phyloP scores from a whole-genome alignment of 2,113 vertebrate genomes.

The Actenoides lindsayi region DNA sequence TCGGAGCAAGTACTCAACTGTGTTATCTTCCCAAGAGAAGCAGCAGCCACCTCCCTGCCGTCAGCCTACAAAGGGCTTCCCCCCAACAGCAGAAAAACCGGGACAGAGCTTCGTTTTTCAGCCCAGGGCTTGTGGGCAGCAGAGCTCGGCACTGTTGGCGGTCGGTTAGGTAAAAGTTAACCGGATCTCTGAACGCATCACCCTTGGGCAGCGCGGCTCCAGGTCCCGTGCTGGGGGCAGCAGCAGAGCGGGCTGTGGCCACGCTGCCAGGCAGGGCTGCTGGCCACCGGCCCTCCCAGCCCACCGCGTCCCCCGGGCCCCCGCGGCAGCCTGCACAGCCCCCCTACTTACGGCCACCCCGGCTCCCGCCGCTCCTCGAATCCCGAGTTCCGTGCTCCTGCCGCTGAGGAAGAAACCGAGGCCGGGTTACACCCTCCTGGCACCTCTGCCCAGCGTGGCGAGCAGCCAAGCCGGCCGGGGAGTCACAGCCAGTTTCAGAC shows the following conservation, averaged over 20 bases:
- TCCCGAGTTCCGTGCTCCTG: background rate
- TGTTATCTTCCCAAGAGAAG: background rate
- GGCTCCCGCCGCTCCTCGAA: background rate
- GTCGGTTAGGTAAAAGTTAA: background rate
- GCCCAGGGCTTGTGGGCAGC: background rate
- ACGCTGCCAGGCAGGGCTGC: background rate
- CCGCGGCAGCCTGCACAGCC: background rate
- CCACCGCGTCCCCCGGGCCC: background rate
- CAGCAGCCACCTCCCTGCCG: background rate
- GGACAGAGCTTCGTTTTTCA: background rate
- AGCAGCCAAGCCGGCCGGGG: background rate
- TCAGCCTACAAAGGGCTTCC: background rate
- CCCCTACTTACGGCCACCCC: slow-evolving; percentile 51
- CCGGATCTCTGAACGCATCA: rapidly evolving
- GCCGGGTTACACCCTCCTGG: background rate
- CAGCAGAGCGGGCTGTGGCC: background rate
- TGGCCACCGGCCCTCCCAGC: background rate
- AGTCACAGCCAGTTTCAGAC: background rate
- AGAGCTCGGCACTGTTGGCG: rapidly evolving
- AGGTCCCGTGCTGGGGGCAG: background rate
- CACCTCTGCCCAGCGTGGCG: background rate
- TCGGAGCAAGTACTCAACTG: rapidly evolving
- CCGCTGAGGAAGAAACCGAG: background rate
- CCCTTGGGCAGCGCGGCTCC: rapidly evolving
- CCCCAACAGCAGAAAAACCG: background rate